A percentile compares a stretch with the other conserved stretches of the same genome.
Conservation (phyloP, 2,888 invertebrate genomes). For the Andricus curvator region DNA sequence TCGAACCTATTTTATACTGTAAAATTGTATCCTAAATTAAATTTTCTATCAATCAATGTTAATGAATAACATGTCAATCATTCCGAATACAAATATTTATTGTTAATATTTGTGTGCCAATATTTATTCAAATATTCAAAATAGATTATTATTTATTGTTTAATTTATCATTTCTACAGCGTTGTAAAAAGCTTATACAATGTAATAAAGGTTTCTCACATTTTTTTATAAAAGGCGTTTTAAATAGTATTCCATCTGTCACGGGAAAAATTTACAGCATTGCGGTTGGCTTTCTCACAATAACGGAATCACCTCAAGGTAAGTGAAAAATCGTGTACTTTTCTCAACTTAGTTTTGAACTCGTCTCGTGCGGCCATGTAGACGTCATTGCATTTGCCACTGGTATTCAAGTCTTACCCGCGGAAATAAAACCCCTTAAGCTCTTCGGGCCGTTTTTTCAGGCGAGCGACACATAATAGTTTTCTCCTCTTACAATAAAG, state of each 20-base stretch:
- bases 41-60: not conserved
- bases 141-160: too few relatives aligned
- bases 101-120: too few relatives aligned
- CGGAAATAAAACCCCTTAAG: conserved; percentile 17
- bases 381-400: conserved; percentile 22
- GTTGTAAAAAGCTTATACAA: not conserved
- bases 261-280: not conserved
- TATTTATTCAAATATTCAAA: too few relatives aligned
- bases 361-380: not conserved
- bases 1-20: not conserved
- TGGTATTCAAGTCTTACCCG: conserved; percentile 19
- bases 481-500: not conserved
- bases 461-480: conserved; percentile 27
- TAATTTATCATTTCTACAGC: too few relatives aligned
- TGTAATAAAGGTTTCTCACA: not conserved
- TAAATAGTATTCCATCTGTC: not conserved
- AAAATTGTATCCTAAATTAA: not conserved
- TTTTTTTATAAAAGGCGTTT: not conserved
- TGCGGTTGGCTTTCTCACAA: conserved; percentile 18
- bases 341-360: conserved; percentile 22
- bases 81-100: too few relatives aligned
- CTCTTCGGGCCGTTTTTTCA: not conserved
- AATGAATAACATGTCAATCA: too few relatives aligned
- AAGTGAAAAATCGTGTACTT: conserved; percentile 41
- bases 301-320: conserved; percentile 8